Base-by-base conservation (phyloP, 2,113 vertebrate species). In the Xiphophorus couchianus region DNA sequence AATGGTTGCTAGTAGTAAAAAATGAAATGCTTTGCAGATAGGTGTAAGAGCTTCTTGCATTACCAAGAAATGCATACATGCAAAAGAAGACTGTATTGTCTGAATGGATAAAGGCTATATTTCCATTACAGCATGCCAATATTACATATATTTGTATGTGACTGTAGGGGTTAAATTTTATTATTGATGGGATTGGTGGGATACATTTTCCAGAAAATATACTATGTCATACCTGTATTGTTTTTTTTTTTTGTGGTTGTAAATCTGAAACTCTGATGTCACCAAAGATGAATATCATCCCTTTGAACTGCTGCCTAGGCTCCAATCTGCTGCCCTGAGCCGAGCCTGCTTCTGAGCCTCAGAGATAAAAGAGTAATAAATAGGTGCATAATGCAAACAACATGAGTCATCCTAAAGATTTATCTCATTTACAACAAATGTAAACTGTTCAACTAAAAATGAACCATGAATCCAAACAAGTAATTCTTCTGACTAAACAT, bases 1-100 rank as follows among this genome's bases (percentile, higher is more conserved):
- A 44, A 17, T 51, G 51, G 61, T 54, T 70, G 60, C 71, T 64
- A 62, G 66, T 69, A 76, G 37, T 29, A 30, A 35, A 66, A 54
- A 30, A 31, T 48, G 35, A 68, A 44, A 68, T 19, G 8, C 35
- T 30, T 31, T 25, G 62, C 28, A 62, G 39, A 3, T 31, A 58
- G 58, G 29, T 42, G n/a, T 35, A 27, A 69, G 30, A 74, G 65
- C 28, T 62, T 39, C 54, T 65, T 77, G 44, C 25, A 29, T 39
- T 29, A 54, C 12, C 2, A 39, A 35, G 15, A 39, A 42, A 67
- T 30, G 35, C 62, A 8, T 51, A 51, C 25, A 12, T 65, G 30
- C 31, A n/a, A 17, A 33, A 3, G 13, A 61, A 39, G 48, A n/a
- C 31, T 66, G 30, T 58, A 58, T 58, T 58, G 22, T 22, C 7